phyloP scores from a whole-genome alignment of 1,140 invertebrate species.

The Babylonia areolata region DNA sequence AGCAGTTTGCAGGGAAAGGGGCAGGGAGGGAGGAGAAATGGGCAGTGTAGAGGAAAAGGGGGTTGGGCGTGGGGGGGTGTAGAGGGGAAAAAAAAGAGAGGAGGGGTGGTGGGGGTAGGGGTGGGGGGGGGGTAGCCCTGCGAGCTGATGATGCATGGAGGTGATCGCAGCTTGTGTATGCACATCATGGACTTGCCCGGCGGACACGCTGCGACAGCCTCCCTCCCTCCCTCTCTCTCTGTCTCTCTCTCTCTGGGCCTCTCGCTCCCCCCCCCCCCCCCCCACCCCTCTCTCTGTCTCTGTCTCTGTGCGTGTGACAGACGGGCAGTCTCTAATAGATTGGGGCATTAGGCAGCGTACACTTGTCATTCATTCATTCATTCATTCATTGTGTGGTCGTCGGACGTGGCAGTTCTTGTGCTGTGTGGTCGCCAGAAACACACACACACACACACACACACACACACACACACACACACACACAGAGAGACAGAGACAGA shows the following conservation, averaged over 20 bases:
- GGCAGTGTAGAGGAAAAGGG: background rate
- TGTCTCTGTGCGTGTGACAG: background rate
- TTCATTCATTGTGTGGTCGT: too few species aligned
- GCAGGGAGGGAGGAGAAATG: too few species aligned
- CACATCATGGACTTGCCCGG: background rate
- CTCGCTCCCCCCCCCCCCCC: background rate
- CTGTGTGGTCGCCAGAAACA: too few species aligned
- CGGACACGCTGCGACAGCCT: background rate
- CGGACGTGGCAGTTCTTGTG: too few species aligned
- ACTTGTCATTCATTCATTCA: conserved; percentile 4
- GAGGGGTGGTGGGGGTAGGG: background rate
- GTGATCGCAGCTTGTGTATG: background rate
- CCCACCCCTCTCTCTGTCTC: background rate
- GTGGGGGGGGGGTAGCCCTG: background rate
- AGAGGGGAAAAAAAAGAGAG: background rate
- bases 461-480: too few species aligned
- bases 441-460: too few species aligned
- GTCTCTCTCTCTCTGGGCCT: background rate
- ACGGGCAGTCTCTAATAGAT: background rate
- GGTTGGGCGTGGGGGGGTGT: background rate
- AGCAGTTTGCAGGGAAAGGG: background rate
- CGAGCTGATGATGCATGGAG: background rate
- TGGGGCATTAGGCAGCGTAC: background rate
- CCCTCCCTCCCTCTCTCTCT: background rate
- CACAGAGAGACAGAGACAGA: too few species aligned